A percentile compares a stretch with the other conserved stretches of the same genome.
Evolutionary conservation across 1,140 invertebrate species (phyloP).

Genomic region (Scaptomyza graminum): DNA sequence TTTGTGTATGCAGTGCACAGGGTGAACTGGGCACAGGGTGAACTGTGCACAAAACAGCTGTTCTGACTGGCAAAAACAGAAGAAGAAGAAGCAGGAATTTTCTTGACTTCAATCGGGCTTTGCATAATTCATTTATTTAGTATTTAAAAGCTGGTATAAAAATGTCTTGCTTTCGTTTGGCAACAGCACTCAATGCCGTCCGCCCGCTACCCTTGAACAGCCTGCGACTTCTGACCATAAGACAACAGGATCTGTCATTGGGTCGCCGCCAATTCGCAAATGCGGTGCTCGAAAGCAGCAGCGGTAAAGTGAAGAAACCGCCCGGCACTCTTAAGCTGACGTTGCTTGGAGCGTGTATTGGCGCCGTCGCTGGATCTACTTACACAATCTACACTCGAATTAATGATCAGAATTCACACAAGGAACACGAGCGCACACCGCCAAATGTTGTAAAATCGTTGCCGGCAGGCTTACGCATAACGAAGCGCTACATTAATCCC

Average conservation of each 20-base stretch:
- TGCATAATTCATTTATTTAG: constrained; percentile 63
- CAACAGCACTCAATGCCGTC: constrained; percentile 16
- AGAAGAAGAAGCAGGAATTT: constrained; percentile 37
- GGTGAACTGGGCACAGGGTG: constrained; percentile 23
- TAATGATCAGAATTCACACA: constrained; percentile 65
- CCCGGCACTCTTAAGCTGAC: constrained; percentile 84
- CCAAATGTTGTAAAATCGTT: constrained; percentile 84
- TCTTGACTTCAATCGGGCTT: constrained; percentile 46
- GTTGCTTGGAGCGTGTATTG: constrained; percentile 85
- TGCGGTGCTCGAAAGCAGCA: constrained; percentile 4
- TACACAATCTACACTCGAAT: constrained; percentile 71
- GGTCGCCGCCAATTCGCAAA: constrained; percentile 50
- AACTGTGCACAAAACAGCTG: constrained; percentile 23
- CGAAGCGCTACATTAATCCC: constrained; percentile 87
- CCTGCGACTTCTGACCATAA: constrained; percentile 29
- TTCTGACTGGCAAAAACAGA: neutral
- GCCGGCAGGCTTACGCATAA: constrained; percentile 83
- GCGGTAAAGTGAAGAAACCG: constrained; percentile 29
- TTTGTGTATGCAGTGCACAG: constrained; percentile 53
- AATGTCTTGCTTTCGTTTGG: constrained; percentile 64
- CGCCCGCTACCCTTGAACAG: constrained; percentile 17
- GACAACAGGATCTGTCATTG: constrained; percentile 18
- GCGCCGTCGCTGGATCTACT: constrained; percentile 82
- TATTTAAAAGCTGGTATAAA: constrained; percentile 27
- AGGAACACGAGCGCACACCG: constrained; percentile 75